phyloP scores from a whole-genome alignment of 2,888 invertebrate species.

The Diplazon laetatorius region DNA sequence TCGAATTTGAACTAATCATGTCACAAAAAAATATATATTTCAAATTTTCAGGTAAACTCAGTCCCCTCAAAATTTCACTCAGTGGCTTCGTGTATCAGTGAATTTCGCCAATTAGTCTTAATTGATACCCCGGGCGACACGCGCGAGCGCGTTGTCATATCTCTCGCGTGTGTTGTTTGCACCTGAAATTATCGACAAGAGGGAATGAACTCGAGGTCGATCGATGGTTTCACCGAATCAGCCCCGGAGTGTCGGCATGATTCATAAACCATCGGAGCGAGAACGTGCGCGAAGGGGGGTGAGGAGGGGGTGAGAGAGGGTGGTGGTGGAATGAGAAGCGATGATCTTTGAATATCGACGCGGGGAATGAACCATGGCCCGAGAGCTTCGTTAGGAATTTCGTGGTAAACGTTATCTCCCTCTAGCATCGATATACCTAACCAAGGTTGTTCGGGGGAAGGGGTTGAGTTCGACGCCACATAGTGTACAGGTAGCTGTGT shows the following conservation, averaged over 20 bases:
- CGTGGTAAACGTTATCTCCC: conserved; percentile 53
- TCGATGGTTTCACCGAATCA: conserved; percentile 46
- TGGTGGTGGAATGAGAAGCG: conserved; percentile 25
- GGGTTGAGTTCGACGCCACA: conserved; percentile 40
- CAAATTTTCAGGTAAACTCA: background rate
- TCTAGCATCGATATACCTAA: conserved; percentile 53
- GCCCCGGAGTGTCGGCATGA: conserved; percentile 43
- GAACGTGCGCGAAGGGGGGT: background rate
- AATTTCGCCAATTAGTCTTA: conserved; percentile 32
- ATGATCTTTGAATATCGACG: conserved; percentile 55
- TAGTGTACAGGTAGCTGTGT: conserved; percentile 44
- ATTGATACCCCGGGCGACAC: too few relatives aligned
- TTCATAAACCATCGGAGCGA: conserved; percentile 38
- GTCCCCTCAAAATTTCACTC: background rate
- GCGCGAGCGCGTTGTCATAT: conserved; percentile 45
- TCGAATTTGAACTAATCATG: too few relatives aligned
- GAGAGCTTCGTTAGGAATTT: conserved; percentile 55
- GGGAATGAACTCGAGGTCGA: conserved; percentile 46
- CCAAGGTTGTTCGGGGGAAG: too few relatives aligned
- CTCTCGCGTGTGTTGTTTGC: conserved; percentile 35
- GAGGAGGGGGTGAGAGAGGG: background rate
- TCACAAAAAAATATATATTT: too few relatives aligned
- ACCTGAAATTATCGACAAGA: background rate
- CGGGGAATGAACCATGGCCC: conserved; percentile 38
- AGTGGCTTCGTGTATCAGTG: conserved; percentile 18